Evolutionary conservation across 2,797 vertebrate genomes (phyloP), one percentile per base, ranked within the genome.

Genomic region (Manis pentadactyla): DNA sequence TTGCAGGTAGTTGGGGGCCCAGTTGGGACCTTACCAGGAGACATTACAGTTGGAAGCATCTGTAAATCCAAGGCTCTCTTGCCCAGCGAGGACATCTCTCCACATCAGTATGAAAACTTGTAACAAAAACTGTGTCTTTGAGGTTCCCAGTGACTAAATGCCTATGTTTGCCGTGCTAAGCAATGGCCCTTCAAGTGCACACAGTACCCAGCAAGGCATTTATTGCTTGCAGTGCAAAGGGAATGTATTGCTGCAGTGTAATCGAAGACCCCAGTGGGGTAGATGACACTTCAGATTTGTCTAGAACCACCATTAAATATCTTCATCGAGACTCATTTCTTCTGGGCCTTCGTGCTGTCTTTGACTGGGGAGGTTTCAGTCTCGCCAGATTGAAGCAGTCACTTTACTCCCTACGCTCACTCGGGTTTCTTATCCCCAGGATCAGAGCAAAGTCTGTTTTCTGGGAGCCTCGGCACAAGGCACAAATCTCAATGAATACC

Each of bases 151-250:
- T 83, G 94, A 87, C 27, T 13, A 69, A 46, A 19, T 63, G 14
- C 66, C 64, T 63, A 88, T 42, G 89, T 96, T 82, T 79, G 69
- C 23, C 31, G 39, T 87, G 66, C 34, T 23, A 93, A 95, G 69
- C 37, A 79, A 64, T 39, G 25, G 18, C 15, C 64, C 53, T 95
- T 87, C 84, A 68, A 86, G 82, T 42, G 68, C 2, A 31, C 69
- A 39, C 23, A 53, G 59, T 37, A 55, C 23, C 46, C 34, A 15
- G 25, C 27, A 34, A 84, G 64, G 18, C 7, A 25, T 81, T 64
- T 53, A 34, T 53, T 59, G 39, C 46, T 83, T 77, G 14, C 39
- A 90, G 29, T 46, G 69, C 61, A 78, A 81, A 92, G 49, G 11
- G 14, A 66, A 34, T 55, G 19, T 7, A 27, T 39, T 59, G 25